Percentiles rank a stretch among this genome's conserved stretches.
Evolutionary conservation across 2,113 vertebrate genomes (phyloP).

Genomic region (Seriola dumerili): DNA sequence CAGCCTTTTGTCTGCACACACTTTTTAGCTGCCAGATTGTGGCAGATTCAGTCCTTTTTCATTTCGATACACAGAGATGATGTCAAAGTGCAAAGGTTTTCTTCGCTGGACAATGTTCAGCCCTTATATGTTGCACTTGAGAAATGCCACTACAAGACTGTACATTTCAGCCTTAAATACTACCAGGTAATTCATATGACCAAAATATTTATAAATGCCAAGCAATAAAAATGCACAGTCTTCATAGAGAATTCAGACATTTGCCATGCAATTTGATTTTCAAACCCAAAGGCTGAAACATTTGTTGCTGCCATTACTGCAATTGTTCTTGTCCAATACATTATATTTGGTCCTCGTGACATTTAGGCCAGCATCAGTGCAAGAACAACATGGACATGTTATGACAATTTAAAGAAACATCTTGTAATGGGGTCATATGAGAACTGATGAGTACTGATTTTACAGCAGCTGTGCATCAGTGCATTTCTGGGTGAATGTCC

Average conservation of each 20-base stretch:
- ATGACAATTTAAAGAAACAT: background rate
- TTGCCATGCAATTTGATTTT: background rate
- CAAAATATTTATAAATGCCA: background rate
- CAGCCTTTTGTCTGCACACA: constrained; percentile 66
- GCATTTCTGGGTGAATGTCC: constrained; percentile 35
- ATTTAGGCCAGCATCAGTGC: background rate
- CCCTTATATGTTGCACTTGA: background rate
- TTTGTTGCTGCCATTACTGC: background rate
- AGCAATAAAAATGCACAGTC: background rate
- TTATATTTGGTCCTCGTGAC: background rate
- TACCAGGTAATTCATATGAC: background rate
- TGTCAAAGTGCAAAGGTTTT: constrained; percentile 39
- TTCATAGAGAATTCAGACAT: background rate
- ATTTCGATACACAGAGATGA: constrained; percentile 29
- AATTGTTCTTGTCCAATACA: background rate
- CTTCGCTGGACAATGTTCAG: constrained; percentile 16
- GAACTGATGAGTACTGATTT: background rate
- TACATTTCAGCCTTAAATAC: background rate
- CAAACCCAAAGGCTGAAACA: background rate
- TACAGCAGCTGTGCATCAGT: background rate
- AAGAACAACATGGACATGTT: background rate
- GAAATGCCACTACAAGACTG: background rate
- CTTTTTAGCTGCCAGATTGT: constrained; percentile 50
- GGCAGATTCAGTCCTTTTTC: constrained; percentile 43
- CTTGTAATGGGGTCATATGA: background rate